A percentile compares a stretch with the other conserved stretches of the same genome.
These are phyloP conservation scores for Nemotelus pantherinus DNA, from an alignment of 2,888 invertebrate species.

Conservation along the genomic window DNA sequence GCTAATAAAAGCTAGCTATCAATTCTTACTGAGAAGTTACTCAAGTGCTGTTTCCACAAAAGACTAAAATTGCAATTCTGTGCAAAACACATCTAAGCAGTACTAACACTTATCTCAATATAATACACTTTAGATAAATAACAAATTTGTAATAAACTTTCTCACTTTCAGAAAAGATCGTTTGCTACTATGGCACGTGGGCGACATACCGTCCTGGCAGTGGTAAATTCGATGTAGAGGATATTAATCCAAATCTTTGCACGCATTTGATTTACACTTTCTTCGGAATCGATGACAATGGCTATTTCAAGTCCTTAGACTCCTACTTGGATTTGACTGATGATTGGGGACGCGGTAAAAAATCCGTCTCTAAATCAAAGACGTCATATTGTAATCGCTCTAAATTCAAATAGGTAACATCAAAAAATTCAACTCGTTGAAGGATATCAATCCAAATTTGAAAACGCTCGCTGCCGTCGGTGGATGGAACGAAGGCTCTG, in stretches of 20 bases:
- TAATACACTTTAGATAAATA: too few species aligned
- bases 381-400: neutral
- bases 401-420: conserved; percentile 56
- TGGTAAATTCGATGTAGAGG: conserved; percentile 73
- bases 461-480: conserved; percentile 64
- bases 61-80: too few species aligned
- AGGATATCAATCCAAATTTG: conserved; percentile 62
- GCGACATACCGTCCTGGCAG: conserved; percentile 72
- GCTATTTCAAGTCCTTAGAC: conserved; percentile 69
- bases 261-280: conserved; percentile 82
- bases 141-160: too few species aligned
- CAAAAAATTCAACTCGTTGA: conserved; percentile 62
- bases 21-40: too few species aligned
- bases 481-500: conserved; percentile 67
- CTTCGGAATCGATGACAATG: conserved; percentile 70
- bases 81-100: too few species aligned
- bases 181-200: conserved; percentile 84
- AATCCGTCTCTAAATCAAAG: neutral
- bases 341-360: conserved; percentile 68
- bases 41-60: too few species aligned
- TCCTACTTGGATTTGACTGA: conserved; percentile 72
- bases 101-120: too few species aligned
- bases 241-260: conserved; percentile 75
- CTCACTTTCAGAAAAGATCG: conserved; percentile 67
- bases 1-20: too few species aligned